Conservation (phyloP, 2,113 vertebrate genomes). For the Isurus oxyrinchus region DNA sequence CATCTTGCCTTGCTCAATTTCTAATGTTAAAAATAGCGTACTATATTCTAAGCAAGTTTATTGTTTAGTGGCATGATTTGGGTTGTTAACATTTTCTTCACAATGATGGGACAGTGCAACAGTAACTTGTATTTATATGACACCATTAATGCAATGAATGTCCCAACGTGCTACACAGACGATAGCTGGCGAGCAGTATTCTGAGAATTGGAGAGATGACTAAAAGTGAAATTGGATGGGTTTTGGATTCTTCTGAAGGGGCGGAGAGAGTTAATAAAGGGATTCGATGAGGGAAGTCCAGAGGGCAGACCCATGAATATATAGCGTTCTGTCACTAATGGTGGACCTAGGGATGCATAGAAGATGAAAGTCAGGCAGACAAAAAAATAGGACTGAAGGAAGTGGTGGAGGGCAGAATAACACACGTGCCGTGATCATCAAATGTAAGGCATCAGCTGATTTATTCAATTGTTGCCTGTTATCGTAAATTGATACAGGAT, state of each 20-base stretch:
- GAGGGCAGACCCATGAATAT: not conserved
- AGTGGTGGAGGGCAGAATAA: not conserved
- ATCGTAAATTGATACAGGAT: not conserved
- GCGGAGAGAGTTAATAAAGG: not conserved
- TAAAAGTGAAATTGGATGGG: not conserved
- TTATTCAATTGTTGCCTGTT: slow-evolving; percentile 1
- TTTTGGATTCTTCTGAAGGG: not conserved
- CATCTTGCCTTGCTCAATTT: not conserved
- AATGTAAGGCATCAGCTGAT: not conserved
- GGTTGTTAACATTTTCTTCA: not conserved
- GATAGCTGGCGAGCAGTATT: not conserved
- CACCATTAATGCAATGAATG: not conserved
- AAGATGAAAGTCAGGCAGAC: not conserved
- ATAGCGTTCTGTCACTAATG: not conserved
- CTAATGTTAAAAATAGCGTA: not conserved
- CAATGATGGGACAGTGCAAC: not conserved
- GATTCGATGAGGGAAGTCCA: not conserved
- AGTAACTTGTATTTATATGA: not conserved
- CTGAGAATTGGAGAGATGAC: not conserved
- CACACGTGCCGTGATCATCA: no score
- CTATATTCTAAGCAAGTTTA: not conserved
- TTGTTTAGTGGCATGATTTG: not conserved
- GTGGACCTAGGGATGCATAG: not conserved
- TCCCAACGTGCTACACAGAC: not conserved
- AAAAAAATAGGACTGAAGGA: not conserved